Conservation (phyloP, 2,888 invertebrate genomes). For the Cecidostiba fungosa region DNA sequence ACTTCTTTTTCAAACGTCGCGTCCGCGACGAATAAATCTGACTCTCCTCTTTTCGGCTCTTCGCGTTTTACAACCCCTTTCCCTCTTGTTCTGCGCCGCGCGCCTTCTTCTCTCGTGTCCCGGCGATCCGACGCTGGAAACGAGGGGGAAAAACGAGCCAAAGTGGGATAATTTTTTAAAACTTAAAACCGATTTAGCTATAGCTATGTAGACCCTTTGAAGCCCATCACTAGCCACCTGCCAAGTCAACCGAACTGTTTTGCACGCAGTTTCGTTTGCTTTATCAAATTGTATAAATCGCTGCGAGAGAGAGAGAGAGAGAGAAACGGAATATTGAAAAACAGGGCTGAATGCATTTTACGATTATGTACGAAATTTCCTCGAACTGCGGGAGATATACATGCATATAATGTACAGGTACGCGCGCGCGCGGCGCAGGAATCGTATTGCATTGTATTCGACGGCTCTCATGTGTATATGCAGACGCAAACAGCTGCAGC, state of each 20-base stretch:
- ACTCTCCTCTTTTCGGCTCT: constrained; percentile 52
- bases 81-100: background rate
- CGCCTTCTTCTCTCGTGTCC: background rate
- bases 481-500: background rate
- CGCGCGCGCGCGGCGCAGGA: constrained; percentile 13
- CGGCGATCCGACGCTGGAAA: background rate
- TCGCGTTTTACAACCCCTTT: constrained; percentile 34
- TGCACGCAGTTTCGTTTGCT: no score
- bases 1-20: constrained; percentile 72
- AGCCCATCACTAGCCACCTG: constrained; percentile 21
- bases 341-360: background rate
- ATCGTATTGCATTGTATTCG: constrained; percentile 49
- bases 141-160: background rate
- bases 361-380: constrained; percentile 27
- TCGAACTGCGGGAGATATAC: background rate
- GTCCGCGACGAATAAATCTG: constrained; percentile 55
- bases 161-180: constrained; percentile 1
- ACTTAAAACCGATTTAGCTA: constrained; percentile 5
- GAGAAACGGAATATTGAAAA: background rate
- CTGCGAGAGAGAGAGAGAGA: no score
- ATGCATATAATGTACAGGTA: background rate
- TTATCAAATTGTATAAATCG: no score
- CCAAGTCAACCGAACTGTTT: no score
- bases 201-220: no score
- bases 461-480: background rate